Evolutionary conservation across 2,797 vertebrate species (phyloP).

Genomic region (Cheracebus regulus): DNA sequence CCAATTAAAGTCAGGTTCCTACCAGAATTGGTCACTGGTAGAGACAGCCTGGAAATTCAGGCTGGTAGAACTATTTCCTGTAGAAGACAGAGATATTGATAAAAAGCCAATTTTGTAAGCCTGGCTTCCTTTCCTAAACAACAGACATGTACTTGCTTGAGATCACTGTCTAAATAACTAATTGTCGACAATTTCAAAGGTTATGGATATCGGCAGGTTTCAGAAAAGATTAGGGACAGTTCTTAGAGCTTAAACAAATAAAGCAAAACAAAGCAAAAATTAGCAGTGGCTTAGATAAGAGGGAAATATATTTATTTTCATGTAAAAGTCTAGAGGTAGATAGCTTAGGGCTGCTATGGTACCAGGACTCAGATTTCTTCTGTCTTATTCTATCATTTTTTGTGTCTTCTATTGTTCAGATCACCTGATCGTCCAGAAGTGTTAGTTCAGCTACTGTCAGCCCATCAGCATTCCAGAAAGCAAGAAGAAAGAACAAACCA

Average conservation of each 20-base stretch:
- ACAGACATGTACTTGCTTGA: background rate
- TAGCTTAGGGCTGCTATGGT: background rate
- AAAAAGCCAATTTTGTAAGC: background rate
- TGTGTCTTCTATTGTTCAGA: background rate
- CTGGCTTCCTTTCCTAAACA: constrained; percentile 54
- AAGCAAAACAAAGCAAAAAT: background rate
- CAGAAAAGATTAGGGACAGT: background rate
- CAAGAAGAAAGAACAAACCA: background rate
- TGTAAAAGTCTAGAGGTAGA: background rate
- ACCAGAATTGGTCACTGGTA: background rate
- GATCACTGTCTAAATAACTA: constrained; percentile 59
- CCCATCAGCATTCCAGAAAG: background rate
- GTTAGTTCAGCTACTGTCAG: background rate
- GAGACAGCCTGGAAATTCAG: background rate
- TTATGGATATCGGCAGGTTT: background rate
- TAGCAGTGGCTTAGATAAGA: background rate
- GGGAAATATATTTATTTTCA: background rate
- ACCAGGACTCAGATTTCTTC: background rate
- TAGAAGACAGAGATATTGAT: background rate
- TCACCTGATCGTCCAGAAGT: background rate
- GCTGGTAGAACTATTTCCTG: background rate
- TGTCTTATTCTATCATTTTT: background rate
- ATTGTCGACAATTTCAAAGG: constrained; percentile 63
- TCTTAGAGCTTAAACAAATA: background rate
- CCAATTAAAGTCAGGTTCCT: background rate